Conservation (phyloP, 1,140 invertebrate species). For the Penaeus vannamei region DNA sequence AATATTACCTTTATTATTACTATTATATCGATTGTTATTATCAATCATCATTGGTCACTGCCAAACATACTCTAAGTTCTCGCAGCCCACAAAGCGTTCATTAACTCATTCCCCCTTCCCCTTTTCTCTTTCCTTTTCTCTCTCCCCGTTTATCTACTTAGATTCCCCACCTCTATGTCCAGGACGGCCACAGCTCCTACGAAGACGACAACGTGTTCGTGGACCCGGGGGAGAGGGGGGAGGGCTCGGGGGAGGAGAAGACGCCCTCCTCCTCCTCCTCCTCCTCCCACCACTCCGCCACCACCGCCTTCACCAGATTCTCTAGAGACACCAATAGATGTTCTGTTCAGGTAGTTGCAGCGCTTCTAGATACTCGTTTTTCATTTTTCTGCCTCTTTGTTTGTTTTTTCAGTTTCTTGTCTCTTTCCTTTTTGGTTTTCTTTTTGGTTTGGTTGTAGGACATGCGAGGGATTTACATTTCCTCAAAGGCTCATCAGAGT, state of each 20-base stretch:
- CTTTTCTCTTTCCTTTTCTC: too few species aligned
- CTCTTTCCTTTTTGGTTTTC: neutral
- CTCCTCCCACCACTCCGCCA: slow-evolving; percentile 53
- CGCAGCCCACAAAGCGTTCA: too few species aligned
- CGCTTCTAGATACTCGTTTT: too few species aligned
- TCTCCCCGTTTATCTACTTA: too few species aligned
- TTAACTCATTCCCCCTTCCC: too few species aligned
- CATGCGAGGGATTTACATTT: neutral
- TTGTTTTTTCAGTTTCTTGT: neutral
- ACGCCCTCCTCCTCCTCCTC: slow-evolving; percentile 68
- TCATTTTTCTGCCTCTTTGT: too few species aligned
- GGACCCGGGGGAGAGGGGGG: slow-evolving; percentile 62
- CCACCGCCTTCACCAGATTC: slow-evolving; percentile 70
- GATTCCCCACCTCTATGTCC: neutral
- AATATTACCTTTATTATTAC: too few species aligned
- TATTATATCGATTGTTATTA: too few species aligned
- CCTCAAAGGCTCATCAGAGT: neutral
- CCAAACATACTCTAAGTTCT: too few species aligned
- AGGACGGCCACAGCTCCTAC: slow-evolving; percentile 58
- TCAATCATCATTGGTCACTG: too few species aligned
- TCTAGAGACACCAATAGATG: slow-evolving; percentile 80
- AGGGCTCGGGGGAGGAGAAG: slow-evolving; percentile 68
- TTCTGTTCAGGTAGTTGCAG: slow-evolving; percentile 82
- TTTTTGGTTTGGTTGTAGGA: neutral
- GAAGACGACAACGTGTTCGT: slow-evolving; percentile 63